Base-by-base conservation (phyloP, 2,888 invertebrate genomes). In the Rhaphigaster nebulosa region DNA sequence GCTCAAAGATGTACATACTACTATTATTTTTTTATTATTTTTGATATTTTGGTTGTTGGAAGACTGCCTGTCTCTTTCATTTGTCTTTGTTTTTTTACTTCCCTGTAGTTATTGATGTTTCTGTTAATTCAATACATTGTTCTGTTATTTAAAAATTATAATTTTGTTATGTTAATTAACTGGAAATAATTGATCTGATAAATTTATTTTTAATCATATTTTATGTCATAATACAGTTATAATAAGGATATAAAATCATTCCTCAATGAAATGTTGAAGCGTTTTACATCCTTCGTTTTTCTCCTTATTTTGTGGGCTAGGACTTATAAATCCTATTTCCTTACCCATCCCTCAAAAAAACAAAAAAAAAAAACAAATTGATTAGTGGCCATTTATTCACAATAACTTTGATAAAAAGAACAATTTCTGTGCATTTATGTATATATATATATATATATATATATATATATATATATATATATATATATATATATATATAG, bases 1-100 rank as follows among this genome's bases (percentile, higher is more conserved):
- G 80, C 80, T 80, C 80, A 41, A 80, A 80, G 41, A 80, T 80
- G 80, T 80, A 80, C 41, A 80, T 80, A 80, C 41, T 80, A 80
- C 87, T 41, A 20, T 41, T 26, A 10, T 60, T 60, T 60, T 50
- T 87, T 56, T 50, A 52, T 87, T n/a, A 45, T 87, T 54, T 34
- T 29, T 34, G 4, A 38, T 34, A 38, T 87, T 87, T 54, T 87
- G 34, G 34, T 87, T 34, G 29, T 87, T 87, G 29, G 34, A 87
- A 54, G 50, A 54, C 34, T 87, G 87, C 45, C 54, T 54, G 15
- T 34, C 34, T 65, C 23, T 34, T n/a, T n/a, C 3, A 8, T 54
- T 52, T 52, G 15, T 87, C n/a, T n/a, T n/a, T n/a, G n/a, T n/a
- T 87, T 52, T 87, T 34, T 52, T 34, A 87, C 45, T 87, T 50